Base-by-base conservation (phyloP, 2,888 invertebrate species). In the Chrysolina americana region DNA sequence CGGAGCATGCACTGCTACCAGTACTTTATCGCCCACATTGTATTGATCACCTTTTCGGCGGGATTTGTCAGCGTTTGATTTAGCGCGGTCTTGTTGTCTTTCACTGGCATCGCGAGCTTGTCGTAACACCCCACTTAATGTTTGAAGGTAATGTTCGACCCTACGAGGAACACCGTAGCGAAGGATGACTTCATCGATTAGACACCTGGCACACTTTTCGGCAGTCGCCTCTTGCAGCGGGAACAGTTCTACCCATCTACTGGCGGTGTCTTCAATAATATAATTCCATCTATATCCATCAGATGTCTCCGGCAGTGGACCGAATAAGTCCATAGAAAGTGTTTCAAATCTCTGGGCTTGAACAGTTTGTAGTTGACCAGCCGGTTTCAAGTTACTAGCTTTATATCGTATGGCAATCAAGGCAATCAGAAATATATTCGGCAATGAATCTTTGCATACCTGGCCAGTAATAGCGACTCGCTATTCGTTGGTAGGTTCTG, bases 141-240 rank as follows among this genome's bases (percentile, higher is more conserved):
- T 41, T 11, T 11, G 11, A 10, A 77, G 62, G 44, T 72, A 68
- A 17, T 74, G 78, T 0, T 56, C 71, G 0, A 88, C 64, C 64
- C 82, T 65, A 2, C 86, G 41, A 0, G 86, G 86, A 0, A 81
- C 65, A 0, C 87, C 87, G 76, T 83, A 86, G 1, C 86, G 78
- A 2, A 83, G 75, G 23, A 82, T 75, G 19, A 83, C 72, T 72
- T 85, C 82, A 41, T 82, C 75, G 10, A 84, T 76, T 36, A 85
- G 73, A 2, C 56, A 66, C n/a, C 62, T 48, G 1, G 82, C 83
- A 79, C 80, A 66, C 36, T 80, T 65, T 56, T 78, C 70, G 1
- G 77, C 76, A 13, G 76, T 77, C 9, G 76, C 76, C 5, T 59
- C 23, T n/a, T 48, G 21, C 53, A 77, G 59, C 2, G 44, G 81